phyloP scores from a whole-genome alignment of 2,113 vertebrate genomes.

The Poicephalus meyeri region DNA sequence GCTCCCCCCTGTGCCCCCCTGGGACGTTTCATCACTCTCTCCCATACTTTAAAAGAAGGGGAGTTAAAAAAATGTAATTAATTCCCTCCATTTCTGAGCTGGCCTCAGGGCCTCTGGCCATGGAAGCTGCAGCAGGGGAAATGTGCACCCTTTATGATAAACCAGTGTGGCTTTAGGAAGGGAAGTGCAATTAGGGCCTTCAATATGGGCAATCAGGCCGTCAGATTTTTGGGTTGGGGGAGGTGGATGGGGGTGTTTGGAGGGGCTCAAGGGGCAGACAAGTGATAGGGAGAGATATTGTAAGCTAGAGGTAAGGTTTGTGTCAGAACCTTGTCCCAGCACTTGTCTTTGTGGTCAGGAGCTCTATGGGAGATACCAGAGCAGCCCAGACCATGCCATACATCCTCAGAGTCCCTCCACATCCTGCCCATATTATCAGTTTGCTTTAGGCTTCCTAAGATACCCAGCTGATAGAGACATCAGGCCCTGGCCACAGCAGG shows the following conservation, averaged over 20 bases:
- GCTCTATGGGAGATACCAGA: rapidly evolving
- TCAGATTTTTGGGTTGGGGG: not conserved
- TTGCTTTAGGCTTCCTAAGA: not conserved
- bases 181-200: constrained; percentile 72
- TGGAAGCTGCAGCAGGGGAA: constrained; percentile 88
- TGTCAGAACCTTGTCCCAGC: not conserved
- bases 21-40: constrained; percentile 59
- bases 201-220: constrained; percentile 25
- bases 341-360: not conserved
- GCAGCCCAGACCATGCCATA: rapidly evolving
- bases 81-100: constrained; percentile 97
- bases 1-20: constrained; percentile 17
- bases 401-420: not conserved
- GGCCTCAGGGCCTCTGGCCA: constrained; percentile 85
- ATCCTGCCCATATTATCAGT: not conserved
- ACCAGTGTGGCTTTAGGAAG: constrained; percentile 78
- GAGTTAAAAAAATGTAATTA: constrained; percentile 94
- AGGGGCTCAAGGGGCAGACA: not conserved
- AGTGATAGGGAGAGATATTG: not conserved
- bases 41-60: constrained; percentile 81
- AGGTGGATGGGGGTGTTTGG: not conserved
- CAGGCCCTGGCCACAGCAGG: too few species aligned
- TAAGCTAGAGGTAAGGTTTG: not conserved
- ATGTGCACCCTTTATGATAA: constrained; percentile 99
- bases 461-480: too few species aligned